phyloP scores from a whole-genome alignment of 2,113 vertebrate genomes.

The Silurus glanis region DNA sequence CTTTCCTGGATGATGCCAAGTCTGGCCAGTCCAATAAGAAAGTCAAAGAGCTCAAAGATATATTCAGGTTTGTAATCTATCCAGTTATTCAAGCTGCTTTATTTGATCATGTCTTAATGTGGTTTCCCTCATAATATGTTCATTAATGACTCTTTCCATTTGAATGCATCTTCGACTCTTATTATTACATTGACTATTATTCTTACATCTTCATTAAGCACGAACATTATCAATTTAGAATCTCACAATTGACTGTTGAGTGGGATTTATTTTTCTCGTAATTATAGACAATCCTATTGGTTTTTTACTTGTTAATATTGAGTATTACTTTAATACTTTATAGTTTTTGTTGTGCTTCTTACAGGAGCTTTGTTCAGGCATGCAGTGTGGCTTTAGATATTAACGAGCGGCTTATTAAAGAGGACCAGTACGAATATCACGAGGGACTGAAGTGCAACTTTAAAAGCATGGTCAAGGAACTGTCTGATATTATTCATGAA shows the following conservation, averaged over 20 bases:
- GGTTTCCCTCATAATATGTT: background rate
- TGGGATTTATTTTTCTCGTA: background rate
- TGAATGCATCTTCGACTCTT: background rate
- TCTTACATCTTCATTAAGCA: background rate
- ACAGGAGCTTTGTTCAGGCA: conserved; percentile 87
- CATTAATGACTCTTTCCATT: background rate
- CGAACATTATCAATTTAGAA: background rate
- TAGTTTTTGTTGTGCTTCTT: conserved; percentile 25
- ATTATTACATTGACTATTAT: background rate
- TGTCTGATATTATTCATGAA: conserved; percentile 95
- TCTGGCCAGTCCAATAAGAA: conserved; percentile 83
- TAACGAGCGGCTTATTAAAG: conserved; percentile 94
- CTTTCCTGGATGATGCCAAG: conserved; percentile 88
- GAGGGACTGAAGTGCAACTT: conserved; percentile 95
- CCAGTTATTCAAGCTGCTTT: background rate
- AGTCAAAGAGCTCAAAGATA: conserved; percentile 91
- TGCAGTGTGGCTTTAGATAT: conserved; percentile 92
- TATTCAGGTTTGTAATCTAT: conserved; percentile 83
- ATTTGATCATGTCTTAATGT: background rate
- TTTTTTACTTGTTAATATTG: background rate
- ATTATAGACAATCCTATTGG: too few relatives aligned
- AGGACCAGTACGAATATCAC: conserved; percentile 94
- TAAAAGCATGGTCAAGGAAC: conserved; percentile 94
- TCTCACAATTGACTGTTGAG: background rate
- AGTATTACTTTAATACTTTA: background rate